Conservation (phyloP, 2,797 vertebrate genomes). For the Macropodus opercularis region DNA sequence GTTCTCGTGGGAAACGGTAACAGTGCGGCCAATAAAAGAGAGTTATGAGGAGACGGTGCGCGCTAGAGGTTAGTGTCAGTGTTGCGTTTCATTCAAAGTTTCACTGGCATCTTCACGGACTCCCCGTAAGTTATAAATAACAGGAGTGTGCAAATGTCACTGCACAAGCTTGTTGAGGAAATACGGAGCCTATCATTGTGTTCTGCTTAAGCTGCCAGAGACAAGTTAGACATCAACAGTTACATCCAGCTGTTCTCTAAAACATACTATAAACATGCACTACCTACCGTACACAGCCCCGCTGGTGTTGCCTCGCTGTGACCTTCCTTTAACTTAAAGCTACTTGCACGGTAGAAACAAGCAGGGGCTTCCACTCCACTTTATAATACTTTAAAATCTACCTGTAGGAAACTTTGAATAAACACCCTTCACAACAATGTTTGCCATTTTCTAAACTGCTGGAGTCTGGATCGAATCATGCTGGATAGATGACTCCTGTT, state of each 20-base stretch:
- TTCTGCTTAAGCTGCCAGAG: slow-evolving; percentile 18
- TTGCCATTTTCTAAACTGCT: slow-evolving; percentile 6
- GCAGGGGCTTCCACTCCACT: background rate
- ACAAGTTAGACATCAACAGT: slow-evolving; percentile 30
- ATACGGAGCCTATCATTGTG: slow-evolving; percentile 24
- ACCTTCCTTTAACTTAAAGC: slow-evolving; percentile 3
- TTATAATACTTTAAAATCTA: background rate
- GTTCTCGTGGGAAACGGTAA: slow-evolving; percentile 77
- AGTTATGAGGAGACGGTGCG: slow-evolving; percentile 78
- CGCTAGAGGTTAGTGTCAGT: slow-evolving; percentile 75
- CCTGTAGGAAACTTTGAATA: background rate
- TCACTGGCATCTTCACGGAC: slow-evolving; percentile 74
- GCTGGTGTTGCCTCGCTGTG: slow-evolving; percentile 2
- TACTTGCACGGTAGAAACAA: background rate
- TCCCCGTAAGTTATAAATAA: slow-evolving; percentile 66
- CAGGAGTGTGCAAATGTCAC: slow-evolving; percentile 32
- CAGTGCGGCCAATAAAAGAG: slow-evolving; percentile 75
- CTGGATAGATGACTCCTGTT: slow-evolving; percentile 31
- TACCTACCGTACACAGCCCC: background rate
- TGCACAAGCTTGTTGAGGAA: slow-evolving; percentile 47
- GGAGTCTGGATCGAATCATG: slow-evolving; percentile 49
- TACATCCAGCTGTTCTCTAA: slow-evolving; percentile 37
- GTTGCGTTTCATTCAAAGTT: slow-evolving; percentile 74
- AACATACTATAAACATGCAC: slow-evolving; percentile 43
- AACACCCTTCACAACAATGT: background rate